These are phyloP conservation scores for Pangasianodon hypophthalmus DNA, from an alignment of 2,113 vertebrate species.

Conservation along the genomic window DNA sequence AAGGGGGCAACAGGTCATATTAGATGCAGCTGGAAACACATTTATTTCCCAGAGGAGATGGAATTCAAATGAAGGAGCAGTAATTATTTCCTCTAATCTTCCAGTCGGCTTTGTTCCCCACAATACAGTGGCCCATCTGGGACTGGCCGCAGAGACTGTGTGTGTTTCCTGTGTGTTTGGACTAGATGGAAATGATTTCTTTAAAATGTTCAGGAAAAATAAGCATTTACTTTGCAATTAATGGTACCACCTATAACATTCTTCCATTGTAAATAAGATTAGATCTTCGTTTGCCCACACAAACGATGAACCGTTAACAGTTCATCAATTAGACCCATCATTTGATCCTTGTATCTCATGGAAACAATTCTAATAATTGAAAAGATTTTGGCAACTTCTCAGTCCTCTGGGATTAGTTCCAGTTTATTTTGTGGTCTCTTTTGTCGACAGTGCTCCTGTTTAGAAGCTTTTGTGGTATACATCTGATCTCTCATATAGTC, in stretches of 20 bases:
- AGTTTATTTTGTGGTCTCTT: neutral
- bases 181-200: conserved; percentile 24
- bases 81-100: conserved; percentile 70
- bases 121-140: conserved; percentile 51
- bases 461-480: neutral
- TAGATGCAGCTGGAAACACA: conserved; percentile 50
- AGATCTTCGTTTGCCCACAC: neutral
- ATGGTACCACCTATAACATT: neutral
- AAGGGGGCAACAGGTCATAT: conserved; percentile 29
- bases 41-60: conserved; percentile 58
- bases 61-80: conserved; percentile 62
- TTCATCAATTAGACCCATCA: conserved; percentile 6
- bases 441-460: neutral
- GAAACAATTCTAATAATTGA: neutral
- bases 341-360: neutral
- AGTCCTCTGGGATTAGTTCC: neutral
- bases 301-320: conserved; percentile 6
- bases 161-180: conserved; percentile 36
- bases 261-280: neutral
- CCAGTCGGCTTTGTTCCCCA: conserved; percentile 48
- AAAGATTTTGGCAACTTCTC: neutral
- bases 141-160: conserved; percentile 50
- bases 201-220: conserved; percentile 36
- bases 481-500: neutral
- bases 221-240: conserved; percentile 16